Conservation (phyloP, 2,888 invertebrate species). For the Argyresthia goedartella region DNA sequence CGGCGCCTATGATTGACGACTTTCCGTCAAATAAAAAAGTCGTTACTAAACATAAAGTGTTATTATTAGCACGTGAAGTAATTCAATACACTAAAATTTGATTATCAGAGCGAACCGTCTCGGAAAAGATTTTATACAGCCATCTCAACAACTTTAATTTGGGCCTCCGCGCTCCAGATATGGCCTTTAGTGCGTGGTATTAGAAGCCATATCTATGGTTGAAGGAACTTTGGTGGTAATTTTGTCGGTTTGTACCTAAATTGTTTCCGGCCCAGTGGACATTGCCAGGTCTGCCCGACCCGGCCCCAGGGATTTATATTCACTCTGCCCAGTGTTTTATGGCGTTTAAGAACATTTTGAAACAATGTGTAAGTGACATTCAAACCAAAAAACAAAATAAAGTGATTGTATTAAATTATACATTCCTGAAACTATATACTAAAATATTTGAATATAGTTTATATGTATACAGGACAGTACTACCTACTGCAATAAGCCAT, state of each 20-base stretch:
- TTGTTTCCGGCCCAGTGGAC: neutral
- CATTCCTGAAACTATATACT: too few species aligned
- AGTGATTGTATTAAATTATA: too few species aligned
- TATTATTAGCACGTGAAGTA: conserved; percentile 1
- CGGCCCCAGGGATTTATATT: neutral
- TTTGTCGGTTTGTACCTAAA: neutral
- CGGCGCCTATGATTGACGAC: neutral
- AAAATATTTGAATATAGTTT: too few species aligned
- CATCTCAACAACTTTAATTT: too few species aligned
- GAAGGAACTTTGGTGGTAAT: too few species aligned
- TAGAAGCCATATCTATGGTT: too few species aligned
- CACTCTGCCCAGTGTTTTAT: neutral
- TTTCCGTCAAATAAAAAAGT: neutral
- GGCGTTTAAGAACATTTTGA: neutral
- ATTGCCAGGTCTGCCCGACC: neutral
- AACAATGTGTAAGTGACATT: neutral
- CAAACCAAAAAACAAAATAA: neutral
- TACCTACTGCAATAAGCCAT: too few species aligned
- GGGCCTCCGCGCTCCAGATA: too few species aligned
- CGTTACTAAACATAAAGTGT: neutral
- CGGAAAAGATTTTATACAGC: neutral
- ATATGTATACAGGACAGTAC: too few species aligned
- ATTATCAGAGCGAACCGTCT: neutral
- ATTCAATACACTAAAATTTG: conserved; percentile 1
- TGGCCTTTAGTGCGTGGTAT: too few species aligned